These are phyloP conservation scores for Hypercompe scribonia DNA, from an alignment of 2,888 invertebrate species.

Conservation along the genomic window DNA sequence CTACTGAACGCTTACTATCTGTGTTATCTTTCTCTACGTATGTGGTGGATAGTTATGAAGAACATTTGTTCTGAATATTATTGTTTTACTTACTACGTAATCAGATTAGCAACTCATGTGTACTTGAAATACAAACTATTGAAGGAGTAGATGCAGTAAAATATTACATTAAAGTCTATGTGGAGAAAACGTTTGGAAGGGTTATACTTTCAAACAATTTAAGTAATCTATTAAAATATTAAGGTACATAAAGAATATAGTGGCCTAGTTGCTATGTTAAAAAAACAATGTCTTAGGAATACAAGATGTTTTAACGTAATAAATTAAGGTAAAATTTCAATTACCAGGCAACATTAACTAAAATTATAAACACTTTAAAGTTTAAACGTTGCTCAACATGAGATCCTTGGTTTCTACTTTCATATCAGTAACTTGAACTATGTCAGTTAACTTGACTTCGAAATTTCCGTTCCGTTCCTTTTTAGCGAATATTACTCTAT, in stretches of 20 bases:
- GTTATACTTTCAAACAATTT: no score
- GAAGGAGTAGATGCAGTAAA: no score
- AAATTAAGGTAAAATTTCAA: no score
- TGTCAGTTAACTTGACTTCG: background rate
- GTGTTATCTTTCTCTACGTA: background rate
- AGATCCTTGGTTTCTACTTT: background rate
- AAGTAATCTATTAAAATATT: no score
- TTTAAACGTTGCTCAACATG: background rate
- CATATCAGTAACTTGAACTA: background rate
- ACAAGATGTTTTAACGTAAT: no score
- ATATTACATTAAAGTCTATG: no score
- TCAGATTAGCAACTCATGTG: background rate
- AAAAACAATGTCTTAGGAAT: no score
- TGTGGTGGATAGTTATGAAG: no score
- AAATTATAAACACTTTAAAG: background rate
- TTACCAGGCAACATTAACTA: background rate
- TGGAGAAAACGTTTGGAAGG: no score
- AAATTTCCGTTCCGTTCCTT: background rate
- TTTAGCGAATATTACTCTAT: background rate
- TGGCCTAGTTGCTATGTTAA: no score
- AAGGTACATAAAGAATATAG: no score
- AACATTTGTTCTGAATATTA: background rate
- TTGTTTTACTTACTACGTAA: background rate
- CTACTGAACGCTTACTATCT: conserved; percentile 3
- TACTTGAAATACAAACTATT: no score